Evolutionary conservation across 2,888 invertebrate genomes (phyloP).

Genomic region (Acanthococcus lagerstroemiae): DNA sequence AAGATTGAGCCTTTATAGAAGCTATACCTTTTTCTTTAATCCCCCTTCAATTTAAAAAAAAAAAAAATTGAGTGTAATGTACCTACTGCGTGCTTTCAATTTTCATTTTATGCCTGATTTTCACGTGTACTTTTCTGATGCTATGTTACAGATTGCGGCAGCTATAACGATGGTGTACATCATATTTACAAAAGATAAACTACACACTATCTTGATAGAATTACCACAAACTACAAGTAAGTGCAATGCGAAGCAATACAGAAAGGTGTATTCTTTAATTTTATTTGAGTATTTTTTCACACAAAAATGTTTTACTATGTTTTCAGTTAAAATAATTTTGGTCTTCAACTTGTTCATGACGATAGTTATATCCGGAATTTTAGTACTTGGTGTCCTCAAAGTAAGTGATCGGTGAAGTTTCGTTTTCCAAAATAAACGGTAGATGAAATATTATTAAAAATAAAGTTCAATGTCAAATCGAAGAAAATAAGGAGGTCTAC

Average conservation of each 20-base stretch:
- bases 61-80: neutral
- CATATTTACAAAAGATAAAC: conserved; percentile 17
- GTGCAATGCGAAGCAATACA: too few relatives aligned
- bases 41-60: neutral
- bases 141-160: conserved; percentile 2
- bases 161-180: conserved; percentile 16
- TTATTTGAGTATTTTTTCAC: neutral
- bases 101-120: too few relatives aligned
- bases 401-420: too few relatives aligned
- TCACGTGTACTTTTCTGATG: too few relatives aligned
- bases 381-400: conserved; percentile 64
- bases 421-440: too few relatives aligned
- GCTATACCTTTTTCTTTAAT: too few relatives aligned
- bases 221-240: conserved; percentile 14
- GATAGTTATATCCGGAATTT: conserved; percentile 63
- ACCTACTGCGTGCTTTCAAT: neutral
- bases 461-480: too few relatives aligned
- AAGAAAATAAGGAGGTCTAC: too few relatives aligned
- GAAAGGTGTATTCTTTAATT: too few relatives aligned
- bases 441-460: too few relatives aligned
- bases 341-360: conserved; percentile 72
- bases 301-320: conserved; percentile 32
- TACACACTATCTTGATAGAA: conserved; percentile 18
- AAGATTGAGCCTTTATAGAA: too few relatives aligned
- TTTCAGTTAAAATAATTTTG: conserved; percentile 65